Evolutionary conservation across 2,113 vertebrate genomes (phyloP).

Genomic region (Tachysurus vachellii): DNA sequence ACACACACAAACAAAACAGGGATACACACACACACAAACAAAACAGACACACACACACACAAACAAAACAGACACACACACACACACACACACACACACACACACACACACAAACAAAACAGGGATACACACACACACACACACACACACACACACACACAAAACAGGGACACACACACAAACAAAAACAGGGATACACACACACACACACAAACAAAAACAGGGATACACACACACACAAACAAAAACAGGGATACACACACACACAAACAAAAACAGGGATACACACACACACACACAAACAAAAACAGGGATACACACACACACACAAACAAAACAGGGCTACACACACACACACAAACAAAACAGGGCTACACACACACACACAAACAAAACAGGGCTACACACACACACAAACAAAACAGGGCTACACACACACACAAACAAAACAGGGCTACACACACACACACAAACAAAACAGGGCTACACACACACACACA

Average conservation of each 20-base stretch:
- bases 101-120: no score
- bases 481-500: neutral
- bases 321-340: neutral
- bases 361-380: neutral
- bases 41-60: neutral
- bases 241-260: neutral
- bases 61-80: no score
- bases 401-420: constrained; percentile 7
- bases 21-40: constrained; percentile 4
- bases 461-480: no score
- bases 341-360: neutral
- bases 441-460: no score
- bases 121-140: neutral
- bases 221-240: constrained; percentile 6
- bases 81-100: no score
- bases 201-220: no score
- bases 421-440: no score
- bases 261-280: no score
- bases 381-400: neutral
- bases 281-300: no score
- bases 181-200: no score
- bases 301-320: neutral
- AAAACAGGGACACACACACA: no score
- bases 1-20: neutral
- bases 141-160: constrained; percentile 1